These are phyloP conservation scores for Zaprionus vittiger DNA, from an alignment of 1,140 invertebrate species.

Conservation along the genomic window DNA sequence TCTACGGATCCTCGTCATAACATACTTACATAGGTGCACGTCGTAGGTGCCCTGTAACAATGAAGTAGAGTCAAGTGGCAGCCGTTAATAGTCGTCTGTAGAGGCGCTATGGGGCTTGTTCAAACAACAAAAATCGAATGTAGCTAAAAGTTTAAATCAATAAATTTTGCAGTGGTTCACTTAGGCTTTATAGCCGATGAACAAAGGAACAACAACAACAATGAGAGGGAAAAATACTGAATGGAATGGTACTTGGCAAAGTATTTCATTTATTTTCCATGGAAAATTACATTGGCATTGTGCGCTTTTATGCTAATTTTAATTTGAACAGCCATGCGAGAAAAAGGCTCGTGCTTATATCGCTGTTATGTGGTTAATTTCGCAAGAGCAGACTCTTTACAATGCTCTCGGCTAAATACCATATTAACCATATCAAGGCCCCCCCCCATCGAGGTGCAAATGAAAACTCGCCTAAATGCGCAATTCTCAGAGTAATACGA, in stretches of 20 bases:
- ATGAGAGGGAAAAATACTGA: slow-evolving; percentile 33
- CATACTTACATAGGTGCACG: neutral
- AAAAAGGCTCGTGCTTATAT: slow-evolving; percentile 70
- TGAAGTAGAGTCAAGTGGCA: slow-evolving; percentile 60
- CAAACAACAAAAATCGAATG: slow-evolving; percentile 52
- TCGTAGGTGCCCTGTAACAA: slow-evolving; percentile 63
- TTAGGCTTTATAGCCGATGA: slow-evolving; percentile 34
- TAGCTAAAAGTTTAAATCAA: slow-evolving; percentile 81
- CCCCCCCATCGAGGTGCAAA: neutral
- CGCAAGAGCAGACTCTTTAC: slow-evolving; percentile 20
- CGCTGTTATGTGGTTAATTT: slow-evolving; percentile 39
- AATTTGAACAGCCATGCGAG: slow-evolving; percentile 75
- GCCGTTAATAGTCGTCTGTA: slow-evolving; percentile 66
- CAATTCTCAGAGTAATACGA: slow-evolving; percentile 8
- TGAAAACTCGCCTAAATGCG: neutral
- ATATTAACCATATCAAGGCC: slow-evolving; percentile 9
- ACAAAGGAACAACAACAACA: slow-evolving; percentile 22
- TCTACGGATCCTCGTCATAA: slow-evolving; percentile 16
- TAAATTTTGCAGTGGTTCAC: slow-evolving; percentile 64
- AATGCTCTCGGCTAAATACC: neutral
- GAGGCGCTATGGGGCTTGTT: slow-evolving; percentile 70
- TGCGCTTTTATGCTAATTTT: slow-evolving; percentile 73
- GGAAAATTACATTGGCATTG: slow-evolving; percentile 72
- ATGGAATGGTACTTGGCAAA: slow-evolving; percentile 24
- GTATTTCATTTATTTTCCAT: slow-evolving; percentile 68